A percentile compares a stretch with the other conserved stretches of the same genome.
Conservation (phyloP, 1,140 invertebrate species). For the Cheumatopsyche charites region DNA sequence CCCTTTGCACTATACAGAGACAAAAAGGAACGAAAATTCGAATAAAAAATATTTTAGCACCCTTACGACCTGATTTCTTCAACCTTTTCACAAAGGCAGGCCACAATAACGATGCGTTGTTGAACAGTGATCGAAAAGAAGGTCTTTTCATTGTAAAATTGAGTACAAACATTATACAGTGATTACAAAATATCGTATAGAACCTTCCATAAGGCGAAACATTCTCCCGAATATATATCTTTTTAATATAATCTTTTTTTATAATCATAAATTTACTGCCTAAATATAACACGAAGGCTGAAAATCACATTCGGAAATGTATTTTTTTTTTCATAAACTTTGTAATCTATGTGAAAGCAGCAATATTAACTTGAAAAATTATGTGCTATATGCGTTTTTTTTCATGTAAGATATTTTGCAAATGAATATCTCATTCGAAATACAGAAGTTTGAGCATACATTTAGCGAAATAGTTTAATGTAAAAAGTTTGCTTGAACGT, state of each 20-base stretch:
- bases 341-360: conserved; percentile 5
- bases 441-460: no score
- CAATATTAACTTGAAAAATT: no score
- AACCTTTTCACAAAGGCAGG: background rate
- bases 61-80: background rate
- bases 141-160: conserved; percentile 27
- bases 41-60: conserved; percentile 20
- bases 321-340: conserved; percentile 25
- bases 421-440: no score
- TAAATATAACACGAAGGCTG: conserved; percentile 37
- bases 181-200: conserved; percentile 38
- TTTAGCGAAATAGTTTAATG: no score
- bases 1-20: background rate
- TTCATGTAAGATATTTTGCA: no score
- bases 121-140: conserved; percentile 19
- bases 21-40: background rate
- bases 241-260: conserved; percentile 10
- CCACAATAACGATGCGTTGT: conserved; percentile 10
- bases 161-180: conserved; percentile 30
- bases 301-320: conserved; percentile 34
- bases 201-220: conserved; percentile 36
- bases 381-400: no score
- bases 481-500: no score
- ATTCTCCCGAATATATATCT: conserved; percentile 22
- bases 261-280: conserved; percentile 15